Conservation (phyloP, 2,797 vertebrate genomes). For the Denticeps clupeoides region DNA sequence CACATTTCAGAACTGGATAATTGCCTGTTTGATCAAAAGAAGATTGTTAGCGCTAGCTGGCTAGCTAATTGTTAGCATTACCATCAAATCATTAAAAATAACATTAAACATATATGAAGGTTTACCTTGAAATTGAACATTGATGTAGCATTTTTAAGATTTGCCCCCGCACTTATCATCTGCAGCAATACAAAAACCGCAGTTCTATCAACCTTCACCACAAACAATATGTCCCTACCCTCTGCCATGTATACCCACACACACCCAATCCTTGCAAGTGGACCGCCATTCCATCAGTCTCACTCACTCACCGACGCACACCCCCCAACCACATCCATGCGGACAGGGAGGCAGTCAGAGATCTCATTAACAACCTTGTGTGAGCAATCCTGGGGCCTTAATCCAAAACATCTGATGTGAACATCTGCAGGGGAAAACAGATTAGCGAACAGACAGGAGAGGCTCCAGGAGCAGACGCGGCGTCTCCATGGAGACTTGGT, state of each 20-base stretch:
- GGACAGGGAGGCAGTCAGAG: conserved; percentile 36
- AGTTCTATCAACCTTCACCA: too few species aligned
- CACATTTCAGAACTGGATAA: neutral
- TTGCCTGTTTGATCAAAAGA: neutral
- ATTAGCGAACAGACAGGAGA: conserved; percentile 36
- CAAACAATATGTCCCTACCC: too few species aligned
- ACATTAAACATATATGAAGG: too few species aligned
- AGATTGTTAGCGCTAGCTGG: neutral
- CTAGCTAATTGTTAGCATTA: neutral
- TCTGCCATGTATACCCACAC: neutral
- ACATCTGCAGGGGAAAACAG: conserved; percentile 57
- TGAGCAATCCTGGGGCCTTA: conserved; percentile 53
- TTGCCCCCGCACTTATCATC: too few species aligned
- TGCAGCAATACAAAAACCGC: too few species aligned
- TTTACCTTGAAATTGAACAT: too few species aligned
- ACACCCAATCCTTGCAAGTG: neutral
- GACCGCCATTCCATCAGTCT: neutral
- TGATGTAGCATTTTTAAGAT: too few species aligned
- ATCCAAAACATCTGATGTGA: conserved; percentile 64
- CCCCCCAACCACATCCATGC: conserved; percentile 20
- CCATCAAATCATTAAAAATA: neutral
- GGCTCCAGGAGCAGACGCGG: too few species aligned
- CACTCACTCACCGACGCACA: conserved; percentile 11
- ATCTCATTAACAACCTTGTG: conserved; percentile 56
- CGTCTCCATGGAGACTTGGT: too few species aligned